Evolutionary conservation across 2,797 vertebrate species (phyloP).

Genomic region (Leontopithecus rosalia): DNA sequence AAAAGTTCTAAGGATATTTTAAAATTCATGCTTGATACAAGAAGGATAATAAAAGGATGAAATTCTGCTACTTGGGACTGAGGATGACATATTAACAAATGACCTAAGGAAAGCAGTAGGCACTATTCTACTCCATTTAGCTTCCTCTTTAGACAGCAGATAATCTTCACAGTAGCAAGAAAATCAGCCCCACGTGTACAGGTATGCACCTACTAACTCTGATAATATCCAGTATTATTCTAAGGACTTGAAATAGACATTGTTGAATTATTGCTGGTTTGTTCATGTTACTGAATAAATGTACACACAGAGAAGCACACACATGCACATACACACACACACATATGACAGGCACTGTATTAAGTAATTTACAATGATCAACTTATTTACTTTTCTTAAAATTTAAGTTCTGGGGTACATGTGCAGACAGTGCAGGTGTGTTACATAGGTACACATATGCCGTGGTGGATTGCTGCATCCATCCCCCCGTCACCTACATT

Average conservation of each 20-base stretch:
- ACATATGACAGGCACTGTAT: not conserved
- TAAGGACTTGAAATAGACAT: not conserved
- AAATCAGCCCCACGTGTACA: not conserved
- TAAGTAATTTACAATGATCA: not conserved
- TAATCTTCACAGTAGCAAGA: not conserved
- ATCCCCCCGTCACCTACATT: too few species aligned
- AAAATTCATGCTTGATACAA: constrained; percentile 5
- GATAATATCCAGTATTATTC: not conserved
- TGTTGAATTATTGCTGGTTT: not conserved
- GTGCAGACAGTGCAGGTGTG: too few species aligned
- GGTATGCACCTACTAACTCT: not conserved
- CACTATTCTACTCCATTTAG: not conserved
- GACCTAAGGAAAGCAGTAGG: not conserved
- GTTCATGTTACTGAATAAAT: not conserved
- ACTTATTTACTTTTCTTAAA: not conserved
- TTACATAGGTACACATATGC: too few species aligned
- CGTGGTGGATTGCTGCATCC: too few species aligned
- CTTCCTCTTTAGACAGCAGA: not conserved
- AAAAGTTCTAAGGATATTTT: constrained; percentile 9
- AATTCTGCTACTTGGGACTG: not conserved
- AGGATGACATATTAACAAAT: not conserved
- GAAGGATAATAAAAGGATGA: not conserved
- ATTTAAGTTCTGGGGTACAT: too few species aligned
- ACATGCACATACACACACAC: not conserved
- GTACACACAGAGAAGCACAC: not conserved